Evolutionary conservation across 2,797 vertebrate species (phyloP).

Genomic region (Takifugu ocellatus): DNA sequence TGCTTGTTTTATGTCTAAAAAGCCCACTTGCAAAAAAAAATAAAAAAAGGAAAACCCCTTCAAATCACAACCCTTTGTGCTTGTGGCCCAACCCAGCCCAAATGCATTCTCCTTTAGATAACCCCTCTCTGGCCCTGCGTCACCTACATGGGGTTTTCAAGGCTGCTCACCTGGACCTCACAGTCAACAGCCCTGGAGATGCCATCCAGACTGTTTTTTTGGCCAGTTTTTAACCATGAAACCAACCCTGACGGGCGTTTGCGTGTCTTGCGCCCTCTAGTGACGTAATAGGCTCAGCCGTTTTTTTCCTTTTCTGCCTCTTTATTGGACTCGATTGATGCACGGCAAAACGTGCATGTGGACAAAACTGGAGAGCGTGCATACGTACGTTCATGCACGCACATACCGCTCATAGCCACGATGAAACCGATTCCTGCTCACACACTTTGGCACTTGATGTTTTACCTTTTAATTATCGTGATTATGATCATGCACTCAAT

Average conservation of each 20-base stretch:
- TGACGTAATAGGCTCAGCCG: conserved; percentile 17
- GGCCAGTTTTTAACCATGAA: conserved; percentile 31
- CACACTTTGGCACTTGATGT: conserved; percentile 44
- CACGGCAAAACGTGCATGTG: conserved; percentile 49
- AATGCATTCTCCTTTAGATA: too few species aligned
- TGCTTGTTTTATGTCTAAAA: conserved; percentile 9
- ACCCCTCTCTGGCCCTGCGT: too few species aligned
- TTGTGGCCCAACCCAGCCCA: too few species aligned
- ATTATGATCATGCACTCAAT: conserved; percentile 50
- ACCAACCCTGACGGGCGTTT: conserved; percentile 20
- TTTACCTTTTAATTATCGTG: conserved; percentile 38
- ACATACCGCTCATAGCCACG: conserved; percentile 13
- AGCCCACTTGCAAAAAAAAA: conserved; percentile 72
- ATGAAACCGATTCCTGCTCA: conserved; percentile 40
- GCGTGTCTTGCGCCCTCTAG: conserved; percentile 29
- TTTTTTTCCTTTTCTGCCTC: conserved; percentile 31
- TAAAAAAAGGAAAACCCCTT: conserved; percentile 29
- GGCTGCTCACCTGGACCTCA: not conserved
- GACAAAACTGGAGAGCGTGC: conserved; percentile 73
- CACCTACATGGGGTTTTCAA: too few species aligned
- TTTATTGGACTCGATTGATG: conserved; percentile 30
- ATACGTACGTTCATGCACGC: conserved; percentile 34
- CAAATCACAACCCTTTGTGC: not conserved
- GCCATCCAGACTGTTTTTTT: conserved; percentile 6
- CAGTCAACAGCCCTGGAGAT: conserved; percentile 6